These are phyloP conservation scores for Ictalurus furcatus DNA, from an alignment of 2,113 vertebrate genomes.

Conservation along the genomic window DNA sequence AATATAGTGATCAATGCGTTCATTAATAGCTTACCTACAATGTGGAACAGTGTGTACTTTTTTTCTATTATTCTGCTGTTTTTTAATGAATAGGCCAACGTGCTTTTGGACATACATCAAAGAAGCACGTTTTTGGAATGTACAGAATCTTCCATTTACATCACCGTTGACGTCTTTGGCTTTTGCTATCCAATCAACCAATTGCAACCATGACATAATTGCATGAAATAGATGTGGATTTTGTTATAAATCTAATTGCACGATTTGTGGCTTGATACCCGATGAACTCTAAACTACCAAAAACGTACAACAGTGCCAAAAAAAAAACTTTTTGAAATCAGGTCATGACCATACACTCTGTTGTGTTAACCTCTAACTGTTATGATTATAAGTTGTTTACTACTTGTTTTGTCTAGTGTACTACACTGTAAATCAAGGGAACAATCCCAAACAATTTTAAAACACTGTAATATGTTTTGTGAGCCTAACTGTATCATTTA, in stretches of 20 bases:
- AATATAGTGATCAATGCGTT: slow-evolving; percentile 46
- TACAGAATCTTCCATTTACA: slow-evolving; percentile 48
- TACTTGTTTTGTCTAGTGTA: not conserved
- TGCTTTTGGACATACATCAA: slow-evolving; percentile 47
- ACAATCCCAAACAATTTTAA: not conserved
- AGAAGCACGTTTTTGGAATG: slow-evolving; percentile 42
- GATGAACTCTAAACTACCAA: slow-evolving; percentile 3
- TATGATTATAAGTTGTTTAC: not conserved
- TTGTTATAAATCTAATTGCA: slow-evolving; percentile 38
- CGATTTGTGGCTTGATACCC: slow-evolving; percentile 1
- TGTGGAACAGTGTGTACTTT: slow-evolving; percentile 29
- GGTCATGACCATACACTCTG: slow-evolving; percentile 9
- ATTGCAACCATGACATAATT: not conserved
- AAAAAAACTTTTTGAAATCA: not conserved
- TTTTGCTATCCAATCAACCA: slow-evolving; percentile 35
- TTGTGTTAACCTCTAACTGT: not conserved
- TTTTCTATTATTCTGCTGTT: slow-evolving; percentile 26
- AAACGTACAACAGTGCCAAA: not conserved
- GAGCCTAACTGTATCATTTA: not conserved
- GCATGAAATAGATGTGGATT: slow-evolving; percentile 34
- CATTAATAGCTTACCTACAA: slow-evolving; percentile 10
- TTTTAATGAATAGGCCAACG: slow-evolving; percentile 23
- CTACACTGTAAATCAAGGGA: not conserved
- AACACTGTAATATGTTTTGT: not conserved
- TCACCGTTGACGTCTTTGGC: slow-evolving; percentile 51